Evolutionary conservation across 2,797 vertebrate species (phyloP).

Genomic region (Gallirallus australis): DNA sequence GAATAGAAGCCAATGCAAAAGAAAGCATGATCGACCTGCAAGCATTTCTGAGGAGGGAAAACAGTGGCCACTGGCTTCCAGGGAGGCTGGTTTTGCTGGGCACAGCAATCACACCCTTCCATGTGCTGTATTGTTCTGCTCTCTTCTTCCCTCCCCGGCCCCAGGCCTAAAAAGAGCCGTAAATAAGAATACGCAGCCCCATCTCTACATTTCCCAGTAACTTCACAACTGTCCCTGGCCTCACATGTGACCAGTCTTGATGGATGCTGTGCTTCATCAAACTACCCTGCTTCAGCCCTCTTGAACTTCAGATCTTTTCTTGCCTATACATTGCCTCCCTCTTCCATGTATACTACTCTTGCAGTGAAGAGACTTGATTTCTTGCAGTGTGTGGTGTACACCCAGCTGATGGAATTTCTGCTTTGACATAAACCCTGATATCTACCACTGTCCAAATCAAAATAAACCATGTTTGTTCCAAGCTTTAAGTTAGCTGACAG

Average conservation of each 20-base stretch:
- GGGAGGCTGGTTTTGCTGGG: background rate
- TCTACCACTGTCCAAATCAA: background rate
- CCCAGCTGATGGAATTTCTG: background rate
- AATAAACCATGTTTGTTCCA: background rate
- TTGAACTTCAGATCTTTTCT: background rate
- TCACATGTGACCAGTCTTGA: background rate
- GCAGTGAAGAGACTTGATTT: background rate
- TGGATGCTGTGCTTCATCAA: background rate
- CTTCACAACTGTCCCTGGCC: background rate
- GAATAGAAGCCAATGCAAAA: background rate
- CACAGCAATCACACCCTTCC: background rate
- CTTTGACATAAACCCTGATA: background rate
- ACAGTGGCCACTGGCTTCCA: background rate
- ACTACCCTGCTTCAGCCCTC: background rate
- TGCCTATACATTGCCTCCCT: background rate
- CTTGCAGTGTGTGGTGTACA: background rate
- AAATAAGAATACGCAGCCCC: background rate
- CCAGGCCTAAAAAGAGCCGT: background rate
- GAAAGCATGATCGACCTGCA: background rate
- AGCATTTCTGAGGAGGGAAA: background rate
- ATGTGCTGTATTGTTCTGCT: rapidly evolving
- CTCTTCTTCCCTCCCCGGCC: background rate
- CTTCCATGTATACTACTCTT: background rate
- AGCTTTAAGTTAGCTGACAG: background rate
- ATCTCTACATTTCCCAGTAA: background rate